These are phyloP conservation scores for Adelges cooleyi DNA, from an alignment of 1,140 invertebrate genomes.

Conservation along the genomic window DNA sequence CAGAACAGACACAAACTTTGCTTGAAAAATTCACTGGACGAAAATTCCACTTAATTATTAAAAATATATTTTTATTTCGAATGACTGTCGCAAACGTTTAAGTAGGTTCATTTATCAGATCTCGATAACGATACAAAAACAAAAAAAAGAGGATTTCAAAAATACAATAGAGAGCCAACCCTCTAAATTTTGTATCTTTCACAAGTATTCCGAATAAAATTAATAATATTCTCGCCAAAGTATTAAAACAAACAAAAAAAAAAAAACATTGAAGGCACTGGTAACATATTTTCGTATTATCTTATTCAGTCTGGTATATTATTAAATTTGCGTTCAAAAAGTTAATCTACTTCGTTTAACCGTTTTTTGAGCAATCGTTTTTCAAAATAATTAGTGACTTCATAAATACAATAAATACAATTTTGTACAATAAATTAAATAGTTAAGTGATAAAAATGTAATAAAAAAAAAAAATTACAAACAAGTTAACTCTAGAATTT, in stretches of 20 bases:
- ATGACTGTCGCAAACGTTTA: too few relatives aligned
- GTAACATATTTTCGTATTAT: slow-evolving; percentile 21
- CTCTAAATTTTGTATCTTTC: background rate
- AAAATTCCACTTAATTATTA: background rate
- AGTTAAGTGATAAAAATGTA: background rate
- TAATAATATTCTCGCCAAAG: slow-evolving; percentile 3
- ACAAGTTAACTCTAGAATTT: slow-evolving; percentile 3
- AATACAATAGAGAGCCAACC: slow-evolving; percentile 12
- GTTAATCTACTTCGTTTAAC: background rate
- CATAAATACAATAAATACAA: slow-evolving; percentile 5
- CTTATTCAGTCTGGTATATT: slow-evolving; percentile 7
- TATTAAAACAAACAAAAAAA: background rate
- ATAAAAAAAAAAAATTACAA: background rate
- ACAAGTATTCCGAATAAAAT: background rate
- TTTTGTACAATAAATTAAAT: slow-evolving; percentile 14
- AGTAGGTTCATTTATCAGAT: too few relatives aligned
- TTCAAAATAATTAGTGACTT: background rate
- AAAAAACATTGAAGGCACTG: background rate
- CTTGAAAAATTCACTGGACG: slow-evolving; percentile 17
- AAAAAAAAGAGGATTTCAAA: background rate
- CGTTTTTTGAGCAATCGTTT: slow-evolving; percentile 7
- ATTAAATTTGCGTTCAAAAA: background rate
- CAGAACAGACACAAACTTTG: too few relatives aligned
- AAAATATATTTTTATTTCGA: too few relatives aligned
- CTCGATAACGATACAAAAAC: background rate